These are phyloP conservation scores for Leiothrix lutea DNA, from an alignment of 2,113 vertebrate genomes.

Conservation along the genomic window DNA sequence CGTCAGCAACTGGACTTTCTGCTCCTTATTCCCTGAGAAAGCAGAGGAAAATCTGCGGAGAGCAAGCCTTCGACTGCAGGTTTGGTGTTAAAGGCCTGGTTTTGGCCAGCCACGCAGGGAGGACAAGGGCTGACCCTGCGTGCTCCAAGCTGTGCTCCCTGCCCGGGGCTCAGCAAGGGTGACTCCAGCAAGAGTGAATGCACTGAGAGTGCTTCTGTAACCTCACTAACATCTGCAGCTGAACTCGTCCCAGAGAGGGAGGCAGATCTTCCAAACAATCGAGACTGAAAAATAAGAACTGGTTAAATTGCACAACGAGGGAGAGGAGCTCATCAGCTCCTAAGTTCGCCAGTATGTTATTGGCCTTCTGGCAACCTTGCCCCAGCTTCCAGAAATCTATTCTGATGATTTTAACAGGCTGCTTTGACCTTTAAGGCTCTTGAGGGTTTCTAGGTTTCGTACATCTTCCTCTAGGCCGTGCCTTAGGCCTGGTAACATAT, in stretches of 20 bases:
- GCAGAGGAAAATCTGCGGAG: background rate
- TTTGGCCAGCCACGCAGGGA: background rate
- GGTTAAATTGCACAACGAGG: background rate
- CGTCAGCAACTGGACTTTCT: background rate
- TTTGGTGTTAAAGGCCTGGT: background rate
- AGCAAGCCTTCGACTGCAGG: background rate
- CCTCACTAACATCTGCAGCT: background rate
- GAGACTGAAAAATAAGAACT: background rate
- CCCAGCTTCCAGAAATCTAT: background rate
- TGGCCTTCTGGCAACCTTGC: background rate
- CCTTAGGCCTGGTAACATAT: background rate
- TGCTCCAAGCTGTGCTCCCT: background rate
- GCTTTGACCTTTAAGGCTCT: slow-evolving; percentile 4
- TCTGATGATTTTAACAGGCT: background rate
- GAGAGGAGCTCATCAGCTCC: background rate
- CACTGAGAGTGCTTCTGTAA: background rate
- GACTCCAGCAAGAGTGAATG: background rate
- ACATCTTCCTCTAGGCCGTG: background rate
- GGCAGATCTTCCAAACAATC: background rate
- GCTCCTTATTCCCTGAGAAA: background rate
- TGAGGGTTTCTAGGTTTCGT: background rate
- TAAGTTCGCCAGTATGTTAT: background rate
- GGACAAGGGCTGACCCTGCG: background rate
- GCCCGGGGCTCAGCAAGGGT: background rate
- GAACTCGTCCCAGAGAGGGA: background rate